Base-by-base conservation (phyloP, 2,113 vertebrate species). In the Mustelus asterias region DNA sequence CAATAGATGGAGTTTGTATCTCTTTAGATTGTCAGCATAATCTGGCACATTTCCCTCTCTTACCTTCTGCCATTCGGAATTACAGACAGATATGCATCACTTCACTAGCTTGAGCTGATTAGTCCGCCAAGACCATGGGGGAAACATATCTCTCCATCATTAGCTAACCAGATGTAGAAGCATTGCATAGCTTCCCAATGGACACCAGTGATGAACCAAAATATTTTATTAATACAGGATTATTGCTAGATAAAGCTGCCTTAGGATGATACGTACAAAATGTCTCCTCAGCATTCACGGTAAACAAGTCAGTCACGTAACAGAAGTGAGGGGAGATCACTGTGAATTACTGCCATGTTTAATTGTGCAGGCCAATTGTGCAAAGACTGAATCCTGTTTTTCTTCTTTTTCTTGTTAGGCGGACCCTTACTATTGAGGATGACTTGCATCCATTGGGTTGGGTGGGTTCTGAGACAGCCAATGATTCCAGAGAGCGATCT, bases 81-180 rank as follows among this genome's bases (percentile, higher is more conserved):
- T 88, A 88, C 10, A 54, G 22, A 88, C 44, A 58, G 24, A 88
- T 58, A 48, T 58, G 48, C 44, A 58, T 58, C 54, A 88, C 24
- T 88, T 58, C 48, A 58, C 22, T 48, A 88, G 48, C 86, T 88
- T 22, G 86, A 88, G 58, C 44, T 88, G 86, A 88, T 88, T 54
- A 88, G 86, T 26, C 54, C 48, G 29, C 48, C 54, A 26, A 58
- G 44, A 29, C 48, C 86, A 88, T 58, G 86, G 48, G 86, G 48
- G 54, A 58, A 88, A 58, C 48, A 54, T 88, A 22, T 29, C 24
- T 58, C 48, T 88, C 86, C 86, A 88, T 58, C 86, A 58, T 44
- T 88, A 88, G 86, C 54, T 88, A 88, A 88, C 85, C 85, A 88
- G 85, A 88, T 88, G 85, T 70, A 70, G 5, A 67, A 18, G 65